These are phyloP conservation scores for Seladonia tumulorum DNA, from an alignment of 2,888 invertebrate species.

Conservation along the genomic window DNA sequence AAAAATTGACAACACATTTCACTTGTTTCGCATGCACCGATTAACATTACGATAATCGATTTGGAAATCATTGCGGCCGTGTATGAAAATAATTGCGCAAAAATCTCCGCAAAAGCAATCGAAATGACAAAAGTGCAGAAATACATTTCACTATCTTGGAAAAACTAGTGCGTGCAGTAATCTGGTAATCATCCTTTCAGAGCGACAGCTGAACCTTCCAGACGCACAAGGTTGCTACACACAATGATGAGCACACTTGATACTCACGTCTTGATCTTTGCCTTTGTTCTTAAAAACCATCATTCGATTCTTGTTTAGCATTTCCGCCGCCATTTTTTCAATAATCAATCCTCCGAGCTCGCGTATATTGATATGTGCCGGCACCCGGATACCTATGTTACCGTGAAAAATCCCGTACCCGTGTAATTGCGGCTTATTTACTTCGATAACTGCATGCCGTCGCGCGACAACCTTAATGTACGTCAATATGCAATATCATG, in stretches of 20 bases:
- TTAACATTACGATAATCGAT: conserved; percentile 16
- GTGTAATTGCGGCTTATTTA: conserved; percentile 64
- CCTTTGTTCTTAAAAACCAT: conserved; percentile 99
- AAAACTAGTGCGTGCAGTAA: conserved; percentile 22
- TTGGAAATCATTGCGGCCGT: neutral
- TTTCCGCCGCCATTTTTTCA: conserved; percentile 91
- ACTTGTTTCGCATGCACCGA: conserved; percentile 30
- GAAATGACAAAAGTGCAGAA: conserved; percentile 28
- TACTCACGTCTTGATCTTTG: conserved; percentile 99
- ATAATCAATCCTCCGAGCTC: conserved; percentile 74
- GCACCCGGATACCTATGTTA: conserved; percentile 70
- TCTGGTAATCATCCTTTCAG: conserved; percentile 11
- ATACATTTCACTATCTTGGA: conserved; percentile 29
- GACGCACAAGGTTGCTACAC: conserved; percentile 11
- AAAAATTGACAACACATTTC: conserved; percentile 12
- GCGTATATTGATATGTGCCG: conserved; percentile 77
- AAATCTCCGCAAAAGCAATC: conserved; percentile 11
- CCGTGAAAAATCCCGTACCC: conserved; percentile 57
- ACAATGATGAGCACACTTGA: conserved; percentile 25
- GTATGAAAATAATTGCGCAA: neutral
- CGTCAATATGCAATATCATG: conserved; percentile 77
- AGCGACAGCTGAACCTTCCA: conserved; percentile 14
- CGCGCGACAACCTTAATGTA: conserved; percentile 66
- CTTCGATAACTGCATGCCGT: conserved; percentile 77
- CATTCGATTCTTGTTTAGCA: conserved; percentile 93